Evolutionary conservation across 1,140 invertebrate species (phyloP), one percentile per base, ranked within the genome.

Genomic region (Harpegnathos saltator): DNA sequence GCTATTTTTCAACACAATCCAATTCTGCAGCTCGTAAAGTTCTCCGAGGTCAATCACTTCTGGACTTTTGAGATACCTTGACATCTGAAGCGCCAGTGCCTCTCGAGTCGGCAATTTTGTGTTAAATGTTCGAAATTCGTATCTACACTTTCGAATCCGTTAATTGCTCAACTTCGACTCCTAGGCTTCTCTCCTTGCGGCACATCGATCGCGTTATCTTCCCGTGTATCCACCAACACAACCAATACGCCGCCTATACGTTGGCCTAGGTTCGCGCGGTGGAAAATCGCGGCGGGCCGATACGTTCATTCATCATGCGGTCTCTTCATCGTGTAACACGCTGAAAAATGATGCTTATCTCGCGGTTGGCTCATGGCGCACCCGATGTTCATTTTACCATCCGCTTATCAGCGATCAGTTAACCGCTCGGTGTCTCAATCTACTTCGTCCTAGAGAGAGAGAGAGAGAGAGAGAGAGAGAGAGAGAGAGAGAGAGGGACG

Each of bases 321-420:
- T 3, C 58, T 48, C 78, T 81, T 65, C 86, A 54, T 69, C 66
- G 77, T 74, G 86, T 85, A 80, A 78, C 85, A 52, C 85, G 81
- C 68, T 88, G 86, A 89, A 89, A 89, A 88, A 86, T 89, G 87
- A 89, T 89, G 33, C 71, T 86, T 89, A 82, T 89, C 88, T 87
- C 52, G 22, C 75, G 65, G 52, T 71, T 65, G 33, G 44, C 65
- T 80, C 75, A 69, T 71, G 65, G 52, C 24, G 54, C 75, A 52
- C 54, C 29, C 63, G 33, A 82, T 80, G 85, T 86, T 85, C 89
- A 73, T 87, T 89, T 89, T 85, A 86, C 85, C 83, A 85, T 88
- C 66, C 71, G 54, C 78, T 63, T 89, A 89, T 89, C 89, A 58
- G 33, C 83, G 78, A 89, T 89, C 89, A 75, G 88, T 82, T 85